These are phyloP conservation scores for Heterochromis multidens DNA, from an alignment of 2,113 vertebrate species.

Conservation along the genomic window DNA sequence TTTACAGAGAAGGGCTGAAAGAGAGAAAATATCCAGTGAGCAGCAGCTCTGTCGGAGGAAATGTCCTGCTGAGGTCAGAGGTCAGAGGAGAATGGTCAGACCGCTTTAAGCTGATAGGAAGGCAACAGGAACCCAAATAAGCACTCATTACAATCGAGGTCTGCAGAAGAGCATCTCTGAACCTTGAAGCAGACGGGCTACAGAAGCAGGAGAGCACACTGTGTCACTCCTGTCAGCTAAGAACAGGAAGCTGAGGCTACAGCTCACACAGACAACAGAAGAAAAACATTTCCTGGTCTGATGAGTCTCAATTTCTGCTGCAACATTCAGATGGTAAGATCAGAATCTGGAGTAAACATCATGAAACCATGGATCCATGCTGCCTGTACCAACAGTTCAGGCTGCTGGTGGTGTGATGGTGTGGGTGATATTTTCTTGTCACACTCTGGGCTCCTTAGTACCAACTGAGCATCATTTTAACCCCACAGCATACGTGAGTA, in stretches of 20 bases:
- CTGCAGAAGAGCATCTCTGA: not conserved
- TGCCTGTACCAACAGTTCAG: not conserved
- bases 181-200: not conserved
- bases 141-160: too few relatives aligned
- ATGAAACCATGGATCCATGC: too few relatives aligned
- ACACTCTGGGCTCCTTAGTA: too few relatives aligned
- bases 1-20: not conserved
- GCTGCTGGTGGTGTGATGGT: not conserved
- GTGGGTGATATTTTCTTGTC: not conserved
- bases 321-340: rapidly evolving
- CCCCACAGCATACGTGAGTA: not conserved
- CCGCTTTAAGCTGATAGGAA: too few relatives aligned
- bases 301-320: not conserved
- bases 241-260: not conserved
- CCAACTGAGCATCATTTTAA: not conserved
- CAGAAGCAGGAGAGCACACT: not conserved
- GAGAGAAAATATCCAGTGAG: not conserved
- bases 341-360: not conserved
- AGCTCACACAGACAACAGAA: not conserved
- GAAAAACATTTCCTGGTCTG: not conserved
- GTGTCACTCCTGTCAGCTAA: not conserved
- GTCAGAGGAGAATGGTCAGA: not conserved
- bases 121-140: too few relatives aligned
- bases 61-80: not conserved
- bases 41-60: not conserved